Percentiles rank a stretch among this genome's conserved stretches.
Conservation (phyloP, 2,888 invertebrate species). For the Morpho achilles region DNA sequence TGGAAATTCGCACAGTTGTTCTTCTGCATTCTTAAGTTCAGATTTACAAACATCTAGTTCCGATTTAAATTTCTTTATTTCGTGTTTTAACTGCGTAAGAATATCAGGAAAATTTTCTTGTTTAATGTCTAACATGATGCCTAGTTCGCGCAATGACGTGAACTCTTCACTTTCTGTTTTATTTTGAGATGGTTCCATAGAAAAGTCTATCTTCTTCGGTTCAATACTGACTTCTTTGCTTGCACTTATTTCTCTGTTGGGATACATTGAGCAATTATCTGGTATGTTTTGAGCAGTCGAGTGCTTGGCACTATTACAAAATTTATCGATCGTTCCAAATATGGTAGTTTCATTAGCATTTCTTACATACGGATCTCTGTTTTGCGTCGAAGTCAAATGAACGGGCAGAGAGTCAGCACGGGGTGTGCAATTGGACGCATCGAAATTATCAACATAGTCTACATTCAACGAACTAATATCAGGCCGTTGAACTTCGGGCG, state of each 20-base stretch:
- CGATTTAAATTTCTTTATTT: constrained; percentile 76
- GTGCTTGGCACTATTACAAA: constrained; percentile 42
- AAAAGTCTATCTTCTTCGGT: constrained; percentile 72
- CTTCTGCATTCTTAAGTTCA: constrained; percentile 74
- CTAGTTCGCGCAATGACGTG: constrained; percentile 73
- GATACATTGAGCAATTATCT: constrained; percentile 73
- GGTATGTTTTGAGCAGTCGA: constrained; percentile 52
- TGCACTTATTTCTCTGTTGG: constrained; percentile 62
- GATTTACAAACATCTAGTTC: constrained; percentile 77
- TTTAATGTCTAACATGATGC: constrained; percentile 66
- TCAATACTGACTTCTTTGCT: constrained; percentile 60
- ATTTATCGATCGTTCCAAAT: constrained; percentile 50
- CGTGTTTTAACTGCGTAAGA: constrained; percentile 65
- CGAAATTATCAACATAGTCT: constrained; percentile 54
- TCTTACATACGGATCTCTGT: constrained; percentile 58
- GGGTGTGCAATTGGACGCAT: constrained; percentile 48
- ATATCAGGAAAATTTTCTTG: constrained; percentile 69
- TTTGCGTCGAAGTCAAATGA: constrained; percentile 64
- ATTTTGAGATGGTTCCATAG: constrained; percentile 58
- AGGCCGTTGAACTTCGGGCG: constrained; percentile 53
- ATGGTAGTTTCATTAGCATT: constrained; percentile 68
- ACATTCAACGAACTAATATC: constrained; percentile 63
- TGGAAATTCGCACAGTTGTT: constrained; percentile 73
- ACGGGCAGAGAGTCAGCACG: constrained; percentile 64
- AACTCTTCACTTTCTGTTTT: constrained; percentile 60